Percentiles rank a stretch among this genome's conserved stretches.
phyloP scores from a whole-genome alignment of 1,140 invertebrate genomes.

The Andricus grossulariae region DNA sequence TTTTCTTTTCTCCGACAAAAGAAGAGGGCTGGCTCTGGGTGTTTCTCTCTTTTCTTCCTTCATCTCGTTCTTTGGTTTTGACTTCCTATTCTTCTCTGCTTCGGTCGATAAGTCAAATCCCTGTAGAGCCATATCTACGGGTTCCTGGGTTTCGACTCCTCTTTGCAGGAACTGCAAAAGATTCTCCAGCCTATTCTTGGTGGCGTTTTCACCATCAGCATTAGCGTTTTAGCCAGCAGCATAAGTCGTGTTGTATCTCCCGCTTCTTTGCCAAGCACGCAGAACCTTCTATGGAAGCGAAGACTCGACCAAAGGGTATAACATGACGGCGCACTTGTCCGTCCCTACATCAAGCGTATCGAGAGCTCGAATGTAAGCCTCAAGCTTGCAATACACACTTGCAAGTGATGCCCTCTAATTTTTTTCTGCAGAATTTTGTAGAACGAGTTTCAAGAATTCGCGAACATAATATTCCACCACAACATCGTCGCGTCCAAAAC shows the following conservation, averaged over 20 bases:
- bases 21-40: conserved; percentile 25
- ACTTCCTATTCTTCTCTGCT: conserved; percentile 29
- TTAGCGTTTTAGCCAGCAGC: too few relatives aligned
- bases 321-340: conserved; percentile 41
- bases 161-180: too few relatives aligned
- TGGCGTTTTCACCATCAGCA: neutral
- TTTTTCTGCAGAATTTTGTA: too few relatives aligned
- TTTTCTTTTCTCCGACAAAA: conserved; percentile 30
- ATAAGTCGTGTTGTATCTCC: neutral
- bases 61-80: neutral
- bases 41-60: too few relatives aligned
- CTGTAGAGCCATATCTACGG: too few relatives aligned
- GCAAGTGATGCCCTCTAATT: conserved; percentile 23
- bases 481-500: conserved; percentile 54
- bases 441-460: conserved; percentile 30
- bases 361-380: too few relatives aligned
- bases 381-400: conserved; percentile 39
- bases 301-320: conserved; percentile 36
- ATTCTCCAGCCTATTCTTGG: neutral
- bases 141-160: conserved; percentile 57
- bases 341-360: too few relatives aligned
- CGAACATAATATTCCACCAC: too few relatives aligned
- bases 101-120: too few relatives aligned
- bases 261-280: conserved; percentile 1
- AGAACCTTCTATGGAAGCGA: conserved; percentile 2